Evolutionary conservation across 2,797 vertebrate genomes (phyloP).

Genomic region (Apogon talboti): DNA sequence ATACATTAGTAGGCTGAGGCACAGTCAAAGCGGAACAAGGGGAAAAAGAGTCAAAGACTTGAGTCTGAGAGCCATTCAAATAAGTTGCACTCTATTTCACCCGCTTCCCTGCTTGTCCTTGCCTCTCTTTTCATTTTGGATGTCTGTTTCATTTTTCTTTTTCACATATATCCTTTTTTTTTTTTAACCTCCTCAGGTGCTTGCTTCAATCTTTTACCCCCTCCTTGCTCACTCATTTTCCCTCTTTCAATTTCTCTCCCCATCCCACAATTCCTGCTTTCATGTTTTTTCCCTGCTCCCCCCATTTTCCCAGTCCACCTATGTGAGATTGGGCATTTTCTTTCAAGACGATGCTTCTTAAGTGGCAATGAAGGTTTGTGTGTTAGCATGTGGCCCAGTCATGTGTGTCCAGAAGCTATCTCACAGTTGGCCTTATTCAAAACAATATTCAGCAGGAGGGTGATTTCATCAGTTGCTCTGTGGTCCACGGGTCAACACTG

Average conservation of each 20-base stretch:
- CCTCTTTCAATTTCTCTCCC: conserved; percentile 32
- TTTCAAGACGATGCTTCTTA: conserved; percentile 28
- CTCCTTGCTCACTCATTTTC: conserved; percentile 30
- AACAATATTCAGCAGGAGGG: conserved; percentile 64
- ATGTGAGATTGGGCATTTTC: conserved; percentile 61
- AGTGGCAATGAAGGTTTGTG: conserved; percentile 39
- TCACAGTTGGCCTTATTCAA: conserved; percentile 62
- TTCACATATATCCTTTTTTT: conserved; percentile 36
- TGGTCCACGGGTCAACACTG: conserved; percentile 57
- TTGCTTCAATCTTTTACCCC: conserved; percentile 28
- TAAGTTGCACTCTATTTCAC: conserved; percentile 64
- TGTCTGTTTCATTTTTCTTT: conserved; percentile 53
- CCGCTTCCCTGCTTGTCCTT: conserved; percentile 46
- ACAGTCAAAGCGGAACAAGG: conserved; percentile 47
- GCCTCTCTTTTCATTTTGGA: conserved; percentile 49
- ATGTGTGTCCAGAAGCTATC: conserved; percentile 61
- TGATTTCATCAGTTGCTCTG: conserved; percentile 61
- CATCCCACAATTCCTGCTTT: conserved; percentile 27
- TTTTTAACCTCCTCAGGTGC: conserved; percentile 29
- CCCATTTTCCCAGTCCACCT: conserved; percentile 34
- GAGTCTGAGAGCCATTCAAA: conserved; percentile 63
- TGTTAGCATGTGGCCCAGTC: conserved; percentile 22
- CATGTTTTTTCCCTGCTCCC: conserved; percentile 22
- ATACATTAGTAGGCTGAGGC: conserved; percentile 47
- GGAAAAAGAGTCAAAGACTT: conserved; percentile 47